Conservation (phyloP, 2,797 vertebrate species). For the Anas bernieri region DNA sequence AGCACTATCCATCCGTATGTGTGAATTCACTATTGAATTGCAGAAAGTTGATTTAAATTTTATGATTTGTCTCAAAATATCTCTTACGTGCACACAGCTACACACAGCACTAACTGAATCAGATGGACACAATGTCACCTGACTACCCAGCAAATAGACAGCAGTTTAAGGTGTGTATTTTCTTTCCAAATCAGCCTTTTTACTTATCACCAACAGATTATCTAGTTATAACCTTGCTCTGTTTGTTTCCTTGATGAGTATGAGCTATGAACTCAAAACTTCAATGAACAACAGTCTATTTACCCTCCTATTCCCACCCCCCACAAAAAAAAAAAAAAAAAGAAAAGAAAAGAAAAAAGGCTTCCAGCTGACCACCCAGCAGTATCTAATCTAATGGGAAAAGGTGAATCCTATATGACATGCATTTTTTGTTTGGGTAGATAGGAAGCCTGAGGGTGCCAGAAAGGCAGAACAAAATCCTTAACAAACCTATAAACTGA, state of each 20-base stretch:
- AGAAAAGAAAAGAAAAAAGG: too few species aligned
- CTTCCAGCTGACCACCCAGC: constrained; percentile 44
- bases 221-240: not conserved
- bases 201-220: not conserved
- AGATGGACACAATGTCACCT: rapidly evolving
- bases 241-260: not conserved
- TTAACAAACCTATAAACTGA: constrained; percentile 18
- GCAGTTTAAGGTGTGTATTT: not conserved
- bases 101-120: not conserved
- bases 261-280: not conserved
- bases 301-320: not conserved
- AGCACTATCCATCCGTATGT: rapidly evolving
- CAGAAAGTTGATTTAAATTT: not conserved
- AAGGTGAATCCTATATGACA: constrained; percentile 62
- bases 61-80: not conserved
- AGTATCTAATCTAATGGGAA: constrained; percentile 28
- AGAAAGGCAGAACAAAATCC: constrained; percentile 21
- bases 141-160: not conserved
- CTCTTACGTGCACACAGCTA: not conserved
- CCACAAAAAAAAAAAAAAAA: too few species aligned
- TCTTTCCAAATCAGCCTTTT: not conserved
- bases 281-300: not conserved
- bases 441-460: constrained; percentile 49
- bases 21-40: not conserved
- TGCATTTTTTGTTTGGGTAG: constrained; percentile 28